Evolutionary conservation across 2,113 vertebrate genomes (phyloP), one percentile per base, ranked within the genome.

Genomic region (Irena cyanogastra): DNA sequence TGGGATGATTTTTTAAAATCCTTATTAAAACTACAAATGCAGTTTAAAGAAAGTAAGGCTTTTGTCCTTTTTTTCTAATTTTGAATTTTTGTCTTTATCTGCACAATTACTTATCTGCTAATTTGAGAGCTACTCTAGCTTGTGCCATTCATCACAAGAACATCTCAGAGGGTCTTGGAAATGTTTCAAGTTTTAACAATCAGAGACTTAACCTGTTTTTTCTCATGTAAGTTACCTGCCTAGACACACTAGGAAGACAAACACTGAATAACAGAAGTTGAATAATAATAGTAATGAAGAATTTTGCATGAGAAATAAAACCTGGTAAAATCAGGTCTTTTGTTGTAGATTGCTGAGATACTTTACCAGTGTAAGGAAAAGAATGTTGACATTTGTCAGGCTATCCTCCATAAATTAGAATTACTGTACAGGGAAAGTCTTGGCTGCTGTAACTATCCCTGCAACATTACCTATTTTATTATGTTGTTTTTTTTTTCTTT

Each of bases 231-330:
- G 70, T 93, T 94, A 91, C 80, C 78, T 95, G 65, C 74, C 84
- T 93, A 86, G 86, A 59, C 86, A 70, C 39, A 41, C 56, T 90
- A 53, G 68, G 59, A 92, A 93, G 89, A 83, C 81, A 94, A 94
- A 91, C 71, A 80, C 52, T 93, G 93, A 95, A 87, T 95, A 79
- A 91, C 74, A 90, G 66, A 88, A 93, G 52, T 39, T 59, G 71
- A 93, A 89, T 95, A 93, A 94, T 91, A 95, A 91, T 76, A 95
- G 74, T 79, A 82, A 82, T 64, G 81, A 84, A 65, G 65, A 93
- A 91, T 92, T 95, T 91, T 94, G 68, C 85, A 83, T 94, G 79
- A 92, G 76, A 95, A 95, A 85, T 91, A 84, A 94, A 95, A 91
- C 54, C 82, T 79, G 52, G 63, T 90, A 74, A 90, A 93, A 88